Evolutionary conservation across 2,113 vertebrate species (phyloP).

Genomic region (Ptychochromis oligacanthus): DNA sequence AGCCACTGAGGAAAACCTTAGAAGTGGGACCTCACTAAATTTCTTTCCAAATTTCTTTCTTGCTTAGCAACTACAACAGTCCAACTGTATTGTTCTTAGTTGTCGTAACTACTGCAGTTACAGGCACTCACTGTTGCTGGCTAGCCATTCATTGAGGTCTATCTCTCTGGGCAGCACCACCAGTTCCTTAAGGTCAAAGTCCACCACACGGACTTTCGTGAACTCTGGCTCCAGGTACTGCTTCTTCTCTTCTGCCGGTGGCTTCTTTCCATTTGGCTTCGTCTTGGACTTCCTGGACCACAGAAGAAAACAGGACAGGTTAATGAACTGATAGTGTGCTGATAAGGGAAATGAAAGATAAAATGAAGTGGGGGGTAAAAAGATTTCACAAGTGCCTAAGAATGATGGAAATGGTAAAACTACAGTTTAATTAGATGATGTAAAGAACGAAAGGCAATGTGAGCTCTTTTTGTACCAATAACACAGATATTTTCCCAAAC

Average conservation of each 20-base stretch:
- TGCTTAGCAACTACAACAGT: not conserved
- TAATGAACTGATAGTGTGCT: not conserved
- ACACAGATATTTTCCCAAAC: not conserved
- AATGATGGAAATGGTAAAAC: not conserved
- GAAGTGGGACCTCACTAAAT: not conserved
- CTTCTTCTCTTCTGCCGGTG: constrained; percentile 92
- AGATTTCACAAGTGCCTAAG: not conserved
- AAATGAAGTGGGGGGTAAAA: fast-evolving
- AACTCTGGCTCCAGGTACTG: constrained; percentile 95
- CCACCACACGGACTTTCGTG: constrained; percentile 91
- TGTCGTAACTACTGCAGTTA: not conserved
- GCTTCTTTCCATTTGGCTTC: constrained; percentile 98
- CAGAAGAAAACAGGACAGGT: not conserved
- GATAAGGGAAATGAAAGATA: not conserved
- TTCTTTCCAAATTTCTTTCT: no score
- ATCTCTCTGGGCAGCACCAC: constrained; percentile 96
- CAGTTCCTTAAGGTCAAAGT: constrained; percentile 95
- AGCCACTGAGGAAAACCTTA: not conserved
- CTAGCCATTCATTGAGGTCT: constrained; percentile 98
- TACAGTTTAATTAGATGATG: not conserved
- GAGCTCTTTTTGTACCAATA: not conserved
- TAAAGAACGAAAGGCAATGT: not conserved
- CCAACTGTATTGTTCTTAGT: not conserved
- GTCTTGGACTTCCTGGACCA: constrained; percentile 94
- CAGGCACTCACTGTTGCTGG: constrained; percentile 92